Conservation (phyloP, 2,888 invertebrate species). For the Agapostemon virescens region DNA sequence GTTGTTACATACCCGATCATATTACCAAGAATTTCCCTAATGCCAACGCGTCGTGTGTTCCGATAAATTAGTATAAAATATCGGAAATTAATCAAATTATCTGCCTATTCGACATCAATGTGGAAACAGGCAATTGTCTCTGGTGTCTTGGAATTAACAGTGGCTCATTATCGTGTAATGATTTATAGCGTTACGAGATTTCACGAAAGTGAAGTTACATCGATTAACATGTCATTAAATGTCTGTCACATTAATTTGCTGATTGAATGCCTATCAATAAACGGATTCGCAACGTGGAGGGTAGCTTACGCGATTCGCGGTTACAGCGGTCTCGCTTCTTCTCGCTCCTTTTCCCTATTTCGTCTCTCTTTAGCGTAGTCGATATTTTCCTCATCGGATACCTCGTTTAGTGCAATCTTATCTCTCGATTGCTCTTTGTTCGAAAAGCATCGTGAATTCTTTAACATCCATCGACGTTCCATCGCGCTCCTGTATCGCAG, state of each 20-base stretch:
- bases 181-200: slow-evolving; percentile 12
- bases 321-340: background rate
- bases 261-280: slow-evolving; percentile 28
- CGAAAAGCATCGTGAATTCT: background rate
- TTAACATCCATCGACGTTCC: slow-evolving; percentile 17
- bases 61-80: slow-evolving; percentile 1
- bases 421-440: slow-evolving; percentile 1
- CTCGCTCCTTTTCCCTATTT: background rate
- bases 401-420: slow-evolving; percentile 18
- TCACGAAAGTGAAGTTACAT: background rate
- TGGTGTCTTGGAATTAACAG: background rate
- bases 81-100: background rate
- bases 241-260: slow-evolving; percentile 20
- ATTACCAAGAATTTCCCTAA: background rate
- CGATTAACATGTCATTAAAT: slow-evolving; percentile 26
- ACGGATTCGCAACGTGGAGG: background rate
- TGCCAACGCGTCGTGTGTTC: background rate
- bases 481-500: slow-evolving; percentile 18
- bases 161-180: background rate
- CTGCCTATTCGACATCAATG: too few species aligned
- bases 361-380: background rate
- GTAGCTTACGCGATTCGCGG: background rate
- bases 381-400: slow-evolving; percentile 5
- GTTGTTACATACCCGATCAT: background rate
- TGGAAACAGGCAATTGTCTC: background rate